Conservation (phyloP, 1,140 invertebrate genomes). For the Drosophila busckii region DNA sequence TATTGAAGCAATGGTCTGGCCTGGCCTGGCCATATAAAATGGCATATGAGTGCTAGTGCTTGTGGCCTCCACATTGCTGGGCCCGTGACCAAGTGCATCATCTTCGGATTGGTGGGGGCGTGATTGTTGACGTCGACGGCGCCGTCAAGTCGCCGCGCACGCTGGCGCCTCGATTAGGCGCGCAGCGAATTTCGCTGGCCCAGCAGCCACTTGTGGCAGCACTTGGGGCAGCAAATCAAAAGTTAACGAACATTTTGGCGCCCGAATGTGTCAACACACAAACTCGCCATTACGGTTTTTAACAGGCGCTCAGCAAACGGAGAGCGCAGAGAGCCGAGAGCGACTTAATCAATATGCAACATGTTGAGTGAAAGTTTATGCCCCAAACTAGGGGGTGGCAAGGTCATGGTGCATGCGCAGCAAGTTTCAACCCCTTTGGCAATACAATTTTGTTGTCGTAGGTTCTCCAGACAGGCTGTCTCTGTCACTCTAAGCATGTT, state of each 20-base stretch:
- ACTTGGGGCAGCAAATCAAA: conserved; percentile 3
- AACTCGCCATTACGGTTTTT: conserved; percentile 74
- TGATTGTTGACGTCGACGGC: conserved; percentile 69
- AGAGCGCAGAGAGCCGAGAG: neutral
- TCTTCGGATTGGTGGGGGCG: too few relatives aligned
- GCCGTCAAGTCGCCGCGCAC: conserved; percentile 66
- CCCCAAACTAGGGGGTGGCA: conserved; percentile 12
- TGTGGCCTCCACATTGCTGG: conserved; percentile 6
- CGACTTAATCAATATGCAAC: conserved; percentile 14
- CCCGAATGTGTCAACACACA: conserved; percentile 69
- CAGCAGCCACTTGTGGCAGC: neutral
- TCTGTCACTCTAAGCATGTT: neutral
- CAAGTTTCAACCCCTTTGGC: neutral
- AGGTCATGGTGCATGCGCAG: conserved; percentile 65
- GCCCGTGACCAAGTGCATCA: conserved; percentile 31
- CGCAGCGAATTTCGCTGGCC: conserved; percentile 34
- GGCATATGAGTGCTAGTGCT: too few relatives aligned
- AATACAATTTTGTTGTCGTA: conserved; percentile 67
- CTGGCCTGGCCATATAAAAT: too few relatives aligned
- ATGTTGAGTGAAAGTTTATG: conserved; percentile 33
- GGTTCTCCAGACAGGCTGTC: conserved; percentile 34
- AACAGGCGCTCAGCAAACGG: conserved; percentile 44
- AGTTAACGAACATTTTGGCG: conserved; percentile 64
- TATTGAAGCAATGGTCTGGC: too few relatives aligned
- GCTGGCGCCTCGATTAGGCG: conserved; percentile 72